Evolutionary conservation across 2,797 vertebrate species (phyloP).

Genomic region (Acrossocheilus fasciatus): DNA sequence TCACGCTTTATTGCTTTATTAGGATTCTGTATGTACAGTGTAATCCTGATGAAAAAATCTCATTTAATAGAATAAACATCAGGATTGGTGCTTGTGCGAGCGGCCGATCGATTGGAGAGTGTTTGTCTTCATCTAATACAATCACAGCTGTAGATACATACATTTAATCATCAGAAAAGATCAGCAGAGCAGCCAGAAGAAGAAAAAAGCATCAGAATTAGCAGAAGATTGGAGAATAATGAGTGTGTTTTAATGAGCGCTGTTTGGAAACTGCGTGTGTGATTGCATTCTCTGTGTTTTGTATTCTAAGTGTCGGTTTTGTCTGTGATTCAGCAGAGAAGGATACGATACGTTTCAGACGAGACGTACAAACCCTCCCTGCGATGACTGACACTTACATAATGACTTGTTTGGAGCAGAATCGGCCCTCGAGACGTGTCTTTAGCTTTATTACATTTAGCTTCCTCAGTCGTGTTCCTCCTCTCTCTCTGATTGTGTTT

Average conservation of each 20-base stretch:
- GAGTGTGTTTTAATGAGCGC: conserved; percentile 15
- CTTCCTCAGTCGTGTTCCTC: not conserved
- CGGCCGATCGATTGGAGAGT: not conserved
- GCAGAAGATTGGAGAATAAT: conserved; percentile 9
- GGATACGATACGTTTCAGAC: not conserved
- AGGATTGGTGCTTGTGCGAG: not conserved
- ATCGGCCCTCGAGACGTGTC: not conserved
- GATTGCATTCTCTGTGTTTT: not conserved
- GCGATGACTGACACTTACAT: not conserved
- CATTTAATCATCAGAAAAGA: conserved; percentile 13
- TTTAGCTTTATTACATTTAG: conserved; percentile 13
- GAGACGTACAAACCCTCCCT: not conserved
- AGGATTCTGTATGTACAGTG: conserved; percentile 9
- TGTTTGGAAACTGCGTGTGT: not conserved
- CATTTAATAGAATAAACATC: conserved; percentile 35
- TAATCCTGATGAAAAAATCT: conserved; percentile 18
- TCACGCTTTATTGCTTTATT: not conserved
- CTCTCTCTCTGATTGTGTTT: not conserved
- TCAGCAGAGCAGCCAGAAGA: not conserved
- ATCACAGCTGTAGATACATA: conserved; percentile 1
- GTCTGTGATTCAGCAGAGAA: not conserved
- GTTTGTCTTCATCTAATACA: conserved; percentile 3
- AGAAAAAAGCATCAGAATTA: not conserved
- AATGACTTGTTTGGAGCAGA: not conserved
- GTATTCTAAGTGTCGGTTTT: not conserved